phyloP scores from a whole-genome alignment of 2,113 vertebrate species.

The Canis aureus region DNA sequence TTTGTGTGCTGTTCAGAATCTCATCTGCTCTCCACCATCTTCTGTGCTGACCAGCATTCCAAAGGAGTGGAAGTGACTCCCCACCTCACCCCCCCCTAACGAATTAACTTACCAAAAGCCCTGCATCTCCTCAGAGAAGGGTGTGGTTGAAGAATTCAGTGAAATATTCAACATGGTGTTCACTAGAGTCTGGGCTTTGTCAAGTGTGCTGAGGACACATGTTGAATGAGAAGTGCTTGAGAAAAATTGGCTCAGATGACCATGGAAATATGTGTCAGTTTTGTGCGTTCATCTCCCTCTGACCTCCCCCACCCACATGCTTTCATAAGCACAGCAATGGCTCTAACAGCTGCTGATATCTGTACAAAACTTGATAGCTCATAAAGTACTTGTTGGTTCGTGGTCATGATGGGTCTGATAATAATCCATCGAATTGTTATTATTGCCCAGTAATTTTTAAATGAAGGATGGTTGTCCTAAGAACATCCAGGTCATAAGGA shows the following conservation, averaged over 20 bases:
- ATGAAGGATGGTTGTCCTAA: not conserved
- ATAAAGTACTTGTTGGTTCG: not conserved
- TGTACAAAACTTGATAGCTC: not conserved
- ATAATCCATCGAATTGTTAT: not conserved
- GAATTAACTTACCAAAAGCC: rapidly evolving
- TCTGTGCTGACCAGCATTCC: no score
- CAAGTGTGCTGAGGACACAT: rapidly evolving
- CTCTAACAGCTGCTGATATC: no score
- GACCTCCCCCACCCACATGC: not conserved
- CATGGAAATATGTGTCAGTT: rapidly evolving
- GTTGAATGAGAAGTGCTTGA: not conserved
- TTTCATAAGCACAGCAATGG: not conserved
- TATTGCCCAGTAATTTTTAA: not conserved
- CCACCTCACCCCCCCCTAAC: not conserved
- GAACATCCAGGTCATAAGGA: not conserved
- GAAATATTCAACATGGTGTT: not conserved
- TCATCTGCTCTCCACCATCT: rapidly evolving
- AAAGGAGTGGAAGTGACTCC: not conserved
- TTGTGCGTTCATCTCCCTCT: rapidly evolving
- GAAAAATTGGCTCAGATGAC: not conserved
- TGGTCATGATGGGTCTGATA: not conserved
- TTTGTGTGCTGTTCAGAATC: rapidly evolving
- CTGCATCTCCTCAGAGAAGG: not conserved
- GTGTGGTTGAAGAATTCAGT: not conserved
- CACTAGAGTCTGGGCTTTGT: not conserved